Evolutionary conservation across 2,113 vertebrate species (phyloP).

Genomic region (Oreochromis tanganicae): DNA sequence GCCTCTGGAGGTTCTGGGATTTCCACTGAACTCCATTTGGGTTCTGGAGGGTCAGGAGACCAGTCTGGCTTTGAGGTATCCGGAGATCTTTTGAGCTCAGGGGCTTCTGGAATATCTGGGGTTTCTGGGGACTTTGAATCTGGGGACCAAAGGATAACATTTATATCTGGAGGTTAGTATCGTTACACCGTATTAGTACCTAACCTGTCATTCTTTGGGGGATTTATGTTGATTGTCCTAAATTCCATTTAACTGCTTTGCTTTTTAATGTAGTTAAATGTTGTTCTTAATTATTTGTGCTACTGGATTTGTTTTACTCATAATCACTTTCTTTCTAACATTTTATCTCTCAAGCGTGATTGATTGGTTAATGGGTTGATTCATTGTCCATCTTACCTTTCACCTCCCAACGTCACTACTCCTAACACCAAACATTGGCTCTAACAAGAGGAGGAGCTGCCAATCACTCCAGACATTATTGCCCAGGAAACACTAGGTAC

Average conservation of each 20-base stretch:
- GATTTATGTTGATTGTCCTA: slow-evolving; percentile 13
- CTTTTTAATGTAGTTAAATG: slow-evolving; percentile 59
- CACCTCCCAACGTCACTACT: slow-evolving; percentile 37
- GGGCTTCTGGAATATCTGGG: slow-evolving; percentile 52
- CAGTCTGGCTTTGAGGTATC: slow-evolving; percentile 52
- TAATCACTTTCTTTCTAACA: slow-evolving; percentile 18
- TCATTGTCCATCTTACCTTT: slow-evolving; percentile 36
- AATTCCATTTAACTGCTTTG: slow-evolving; percentile 58
- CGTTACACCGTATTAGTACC: not conserved
- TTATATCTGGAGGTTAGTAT: slow-evolving; percentile 73
- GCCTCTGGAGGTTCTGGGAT: slow-evolving; percentile 28
- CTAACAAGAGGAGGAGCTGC: slow-evolving; percentile 72
- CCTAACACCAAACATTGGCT: slow-evolving; percentile 63
- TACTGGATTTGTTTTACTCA: slow-evolving; percentile 4
- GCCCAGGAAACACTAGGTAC: slow-evolving; percentile 55
- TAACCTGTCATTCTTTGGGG: not conserved
- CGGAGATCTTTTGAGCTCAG: slow-evolving; percentile 46
- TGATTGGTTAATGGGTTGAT: slow-evolving; percentile 21
- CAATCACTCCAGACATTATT: slow-evolving; percentile 19
- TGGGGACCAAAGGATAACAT: slow-evolving; percentile 46
- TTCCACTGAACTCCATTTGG: slow-evolving; percentile 21
- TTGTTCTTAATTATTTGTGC: slow-evolving; percentile 16
- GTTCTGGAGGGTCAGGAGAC: slow-evolving; percentile 57
- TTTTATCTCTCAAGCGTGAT: slow-evolving; percentile 4
- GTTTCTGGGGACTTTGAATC: slow-evolving; percentile 57